Conservation (phyloP, 2,113 vertebrate genomes). For the Ammodytes dubius region DNA sequence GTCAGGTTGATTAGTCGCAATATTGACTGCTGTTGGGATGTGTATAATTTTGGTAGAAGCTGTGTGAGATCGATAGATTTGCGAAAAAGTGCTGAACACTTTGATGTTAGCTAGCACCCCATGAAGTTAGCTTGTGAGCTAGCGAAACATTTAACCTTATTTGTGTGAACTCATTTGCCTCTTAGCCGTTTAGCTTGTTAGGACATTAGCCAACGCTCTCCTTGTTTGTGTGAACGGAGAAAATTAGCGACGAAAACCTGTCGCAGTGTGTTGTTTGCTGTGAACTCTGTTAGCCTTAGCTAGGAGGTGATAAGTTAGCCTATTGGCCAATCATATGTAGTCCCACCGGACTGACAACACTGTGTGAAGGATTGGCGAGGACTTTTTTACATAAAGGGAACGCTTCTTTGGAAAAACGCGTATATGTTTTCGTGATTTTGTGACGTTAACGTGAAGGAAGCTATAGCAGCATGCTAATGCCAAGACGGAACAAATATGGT, state of each 20-base stretch:
- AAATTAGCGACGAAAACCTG: conserved; percentile 40
- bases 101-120: conserved; percentile 19
- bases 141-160: neutral
- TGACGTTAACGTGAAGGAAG: conserved; percentile 10
- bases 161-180: conserved; percentile 1
- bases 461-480: conserved; percentile 48
- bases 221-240: conserved; percentile 26
- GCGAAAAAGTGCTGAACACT: conserved; percentile 42
- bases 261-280: conserved; percentile 42
- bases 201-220: conserved; percentile 3
- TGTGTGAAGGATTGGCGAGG: neutral
- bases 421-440: conserved; percentile 12
- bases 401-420: neutral
- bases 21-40: conserved; percentile 6
- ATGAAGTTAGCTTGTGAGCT: conserved; percentile 49
- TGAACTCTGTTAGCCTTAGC: conserved; percentile 69
- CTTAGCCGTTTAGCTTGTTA: conserved; percentile 40
- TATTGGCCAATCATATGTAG: conserved; percentile 6
- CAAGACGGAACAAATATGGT: conserved; percentile 54
- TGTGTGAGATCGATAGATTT: conserved; percentile 24
- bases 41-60: neutral
- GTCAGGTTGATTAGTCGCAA: conserved; percentile 5
- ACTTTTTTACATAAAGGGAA: neutral
- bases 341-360: conserved; percentile 63
- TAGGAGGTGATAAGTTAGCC: conserved; percentile 33